Evolutionary conservation across 2,888 invertebrate genomes (phyloP).

Genomic region (Cheilosia soror): DNA sequence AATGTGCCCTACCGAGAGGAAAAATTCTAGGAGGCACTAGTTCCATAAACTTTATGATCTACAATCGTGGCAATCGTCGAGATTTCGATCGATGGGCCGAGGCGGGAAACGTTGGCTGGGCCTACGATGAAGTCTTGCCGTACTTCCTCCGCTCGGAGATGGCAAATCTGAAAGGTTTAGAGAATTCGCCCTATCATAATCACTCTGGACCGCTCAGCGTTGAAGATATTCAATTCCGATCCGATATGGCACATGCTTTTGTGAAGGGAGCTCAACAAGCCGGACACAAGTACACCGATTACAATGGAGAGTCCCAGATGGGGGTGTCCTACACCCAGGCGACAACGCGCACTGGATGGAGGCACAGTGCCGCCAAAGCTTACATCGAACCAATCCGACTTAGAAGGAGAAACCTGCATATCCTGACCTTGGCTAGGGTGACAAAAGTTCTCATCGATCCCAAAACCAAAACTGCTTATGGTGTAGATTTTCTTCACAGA

Average conservation of each 20-base stretch:
- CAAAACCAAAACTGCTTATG: slow-evolving; percentile 87
- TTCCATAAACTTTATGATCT: slow-evolving; percentile 88
- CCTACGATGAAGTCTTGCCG: slow-evolving; percentile 86
- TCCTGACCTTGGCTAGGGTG: slow-evolving; percentile 87
- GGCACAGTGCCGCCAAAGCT: slow-evolving; percentile 88
- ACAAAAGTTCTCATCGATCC: slow-evolving; percentile 88
- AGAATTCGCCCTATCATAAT: slow-evolving; percentile 85
- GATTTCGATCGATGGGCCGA: slow-evolving; percentile 90
- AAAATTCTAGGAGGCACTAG: slow-evolving; percentile 86
- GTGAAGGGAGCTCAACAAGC: slow-evolving; percentile 87
- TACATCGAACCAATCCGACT: slow-evolving; percentile 86
- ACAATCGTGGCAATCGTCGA: slow-evolving; percentile 89
- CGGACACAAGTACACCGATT: slow-evolving; percentile 88
- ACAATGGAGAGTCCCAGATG: slow-evolving; percentile 87
- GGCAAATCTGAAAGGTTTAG: slow-evolving; percentile 82
- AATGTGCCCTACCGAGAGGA: slow-evolving; percentile 85
- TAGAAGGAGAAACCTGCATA: slow-evolving; percentile 87
- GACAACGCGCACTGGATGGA: slow-evolving; percentile 85
- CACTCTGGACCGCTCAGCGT: slow-evolving; percentile 87
- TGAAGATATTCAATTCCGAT: slow-evolving; percentile 86
- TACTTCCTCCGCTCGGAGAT: slow-evolving; percentile 87
- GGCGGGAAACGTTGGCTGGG: slow-evolving; percentile 90
- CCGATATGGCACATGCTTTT: slow-evolving; percentile 85
- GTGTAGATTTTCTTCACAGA: slow-evolving; percentile 88
- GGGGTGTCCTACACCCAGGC: slow-evolving; percentile 89